These are phyloP conservation scores for Didymodactylos carnosus DNA, from an alignment of 2,888 invertebrate genomes.

Conservation along the genomic window DNA sequence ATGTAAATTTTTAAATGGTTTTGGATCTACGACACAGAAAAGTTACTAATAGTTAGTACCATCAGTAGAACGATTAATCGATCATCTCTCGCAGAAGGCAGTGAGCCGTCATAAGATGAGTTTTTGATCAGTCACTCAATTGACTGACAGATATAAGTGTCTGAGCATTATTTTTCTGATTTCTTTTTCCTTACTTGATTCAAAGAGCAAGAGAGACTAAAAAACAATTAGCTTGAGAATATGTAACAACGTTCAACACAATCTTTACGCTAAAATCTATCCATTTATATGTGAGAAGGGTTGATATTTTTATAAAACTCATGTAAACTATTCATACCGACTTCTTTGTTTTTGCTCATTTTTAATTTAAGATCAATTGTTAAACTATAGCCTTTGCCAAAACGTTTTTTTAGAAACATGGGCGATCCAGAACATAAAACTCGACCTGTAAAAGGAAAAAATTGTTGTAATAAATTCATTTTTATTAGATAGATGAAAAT, in stretches of 20 bases:
- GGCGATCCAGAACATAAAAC: conserved; percentile 25
- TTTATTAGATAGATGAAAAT: background rate
- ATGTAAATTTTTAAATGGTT: conserved; percentile 15
- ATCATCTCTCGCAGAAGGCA: too few species aligned
- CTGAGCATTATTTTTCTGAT: background rate
- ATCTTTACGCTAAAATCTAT: too few species aligned
- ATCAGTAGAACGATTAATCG: background rate
- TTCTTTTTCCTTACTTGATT: background rate
- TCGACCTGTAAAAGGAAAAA: conserved; percentile 20
- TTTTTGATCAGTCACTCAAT: background rate
- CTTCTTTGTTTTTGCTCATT: background rate
- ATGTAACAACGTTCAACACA: too few species aligned
- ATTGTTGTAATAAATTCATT: background rate
- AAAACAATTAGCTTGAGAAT: background rate
- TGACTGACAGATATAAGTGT: background rate
- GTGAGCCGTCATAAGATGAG: background rate
- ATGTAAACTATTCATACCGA: background rate
- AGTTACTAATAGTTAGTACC: background rate
- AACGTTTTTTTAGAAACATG: conserved; percentile 24
- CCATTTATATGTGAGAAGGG: too few species aligned
- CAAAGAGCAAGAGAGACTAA: background rate
- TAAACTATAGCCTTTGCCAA: conserved; percentile 25
- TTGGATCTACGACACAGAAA: background rate
- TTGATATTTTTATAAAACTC: too few species aligned
- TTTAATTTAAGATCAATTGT: conserved; percentile 18